phyloP scores from a whole-genome alignment of 1,140 invertebrate species.

The Sitobion miscanthi region DNA sequence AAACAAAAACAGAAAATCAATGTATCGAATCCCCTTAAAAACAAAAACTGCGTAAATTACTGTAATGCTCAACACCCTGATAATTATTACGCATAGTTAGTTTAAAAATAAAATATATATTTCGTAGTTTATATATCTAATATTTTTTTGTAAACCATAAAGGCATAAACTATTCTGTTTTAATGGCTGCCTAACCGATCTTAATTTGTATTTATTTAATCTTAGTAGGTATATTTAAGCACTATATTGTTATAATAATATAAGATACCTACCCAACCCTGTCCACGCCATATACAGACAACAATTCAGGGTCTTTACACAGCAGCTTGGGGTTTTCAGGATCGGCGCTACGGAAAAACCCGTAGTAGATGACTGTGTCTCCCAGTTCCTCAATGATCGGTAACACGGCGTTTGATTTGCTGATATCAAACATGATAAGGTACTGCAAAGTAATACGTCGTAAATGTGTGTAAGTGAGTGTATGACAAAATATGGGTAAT shows the following conservation, averaged over 20 bases:
- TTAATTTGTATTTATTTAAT: neutral
- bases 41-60: too few species aligned
- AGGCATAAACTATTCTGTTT: too few species aligned
- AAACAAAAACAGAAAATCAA: too few species aligned
- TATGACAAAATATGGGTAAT: neutral
- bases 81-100: too few species aligned
- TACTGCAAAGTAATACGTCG: conserved; percentile 56
- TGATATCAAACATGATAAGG: conserved; percentile 60
- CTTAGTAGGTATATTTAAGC: neutral
- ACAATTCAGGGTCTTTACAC: conserved; percentile 24
- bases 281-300: neutral
- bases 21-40: too few species aligned
- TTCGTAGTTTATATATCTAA: too few species aligned
- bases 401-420: conserved; percentile 57
- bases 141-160: too few species aligned
- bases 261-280: conserved; percentile 2
- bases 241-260: neutral
- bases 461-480: neutral
- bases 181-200: too few species aligned
- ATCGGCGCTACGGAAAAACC: conserved; percentile 59
- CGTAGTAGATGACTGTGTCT: conserved; percentile 59
- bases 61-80: too few species aligned
- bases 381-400: conserved; percentile 58
- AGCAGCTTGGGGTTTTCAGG: conserved; percentile 52
- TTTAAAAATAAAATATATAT: too few species aligned